phyloP scores from a whole-genome alignment of 1,140 invertebrate species.

The Globodera rostochiensis region DNA sequence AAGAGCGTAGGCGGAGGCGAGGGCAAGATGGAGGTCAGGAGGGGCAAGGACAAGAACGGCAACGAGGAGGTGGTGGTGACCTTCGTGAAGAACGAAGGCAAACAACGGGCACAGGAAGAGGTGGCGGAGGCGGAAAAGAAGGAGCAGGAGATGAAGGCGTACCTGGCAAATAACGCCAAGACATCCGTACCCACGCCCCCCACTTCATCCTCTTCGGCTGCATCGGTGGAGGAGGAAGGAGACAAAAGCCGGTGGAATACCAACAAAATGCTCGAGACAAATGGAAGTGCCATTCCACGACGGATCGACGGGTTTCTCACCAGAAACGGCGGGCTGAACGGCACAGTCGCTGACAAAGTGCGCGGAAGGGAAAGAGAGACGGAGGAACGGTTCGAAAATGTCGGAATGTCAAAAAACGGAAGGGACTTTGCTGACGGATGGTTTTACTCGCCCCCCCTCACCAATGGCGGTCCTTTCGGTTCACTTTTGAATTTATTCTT shows the following conservation, averaged over 20 bases:
- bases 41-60: not conserved
- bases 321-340: not conserved
- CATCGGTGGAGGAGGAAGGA: not conserved
- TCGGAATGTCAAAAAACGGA: slow-evolving; percentile 7
- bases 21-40: not conserved
- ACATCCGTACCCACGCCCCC: not conserved
- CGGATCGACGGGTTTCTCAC: not conserved
- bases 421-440: not conserved
- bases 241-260: not conserved
- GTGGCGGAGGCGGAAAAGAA: not conserved
- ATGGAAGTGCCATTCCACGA: not conserved
- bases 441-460: not conserved
- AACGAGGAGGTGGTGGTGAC: not conserved
- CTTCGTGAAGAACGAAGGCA: not conserved
- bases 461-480: not conserved
- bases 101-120: no score
- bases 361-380: slow-evolving; percentile 2
- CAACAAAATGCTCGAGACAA: not conserved
- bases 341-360: not conserved
- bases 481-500: not conserved
- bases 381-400: not conserved
- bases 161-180: not conserved
- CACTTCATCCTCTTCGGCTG: not conserved
- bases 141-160: not conserved
- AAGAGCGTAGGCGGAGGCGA: not conserved